Evolutionary conservation across 2,797 vertebrate genomes (phyloP), one percentile per base, ranked within the genome.

Genomic region (Aulostomus chinensis): DNA sequence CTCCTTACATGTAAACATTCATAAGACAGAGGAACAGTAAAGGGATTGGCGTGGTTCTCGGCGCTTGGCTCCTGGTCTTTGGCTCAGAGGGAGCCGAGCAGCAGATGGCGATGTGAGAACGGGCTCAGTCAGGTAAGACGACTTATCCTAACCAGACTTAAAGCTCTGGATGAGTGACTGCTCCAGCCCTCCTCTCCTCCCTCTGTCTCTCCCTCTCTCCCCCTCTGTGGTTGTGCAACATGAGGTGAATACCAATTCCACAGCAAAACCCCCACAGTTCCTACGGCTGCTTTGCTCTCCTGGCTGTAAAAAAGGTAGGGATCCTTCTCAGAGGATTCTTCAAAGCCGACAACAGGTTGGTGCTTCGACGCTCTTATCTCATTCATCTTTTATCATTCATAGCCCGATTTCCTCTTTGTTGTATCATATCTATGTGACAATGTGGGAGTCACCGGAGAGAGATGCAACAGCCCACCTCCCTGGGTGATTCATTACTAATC

Each of bases 381-480:
- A 35, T 34, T 29, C 11, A 18, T 58, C 8, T 20, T 2, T 60
- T 18, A 32, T 34, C 34, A 31, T 43, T 14, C 34, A 2, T 36
- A 64, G 42, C 67, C 55, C 37, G 33, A 58, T 65, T 67, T 73
- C 43, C 46, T 63, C 54, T 40, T 49, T 53, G 34, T 71, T 66
- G 58, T 67, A 39, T 61, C 46, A 62, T 72, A 60, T 64, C 59
- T 69, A 20, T 66, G 54, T 74, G 76, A 80, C 56, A 67, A 71
- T 77, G 73, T 79, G 78, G 82, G 82, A 76, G 79, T 81, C 57
- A 75, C 76, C 80, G 64, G 48, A 73, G 64, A 62, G 58, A 66
- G 73, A 83, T 80, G 80, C 85, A 86, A 86, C 86, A 84, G 83
- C 73, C 84, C 86, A 67, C 76, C 83, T 81, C 77, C 79, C 81